Percentiles rank a stretch among this genome's conserved stretches.
phyloP scores from a whole-genome alignment of 2,113 vertebrate genomes.

The Brachionichthys hirsutus region DNA sequence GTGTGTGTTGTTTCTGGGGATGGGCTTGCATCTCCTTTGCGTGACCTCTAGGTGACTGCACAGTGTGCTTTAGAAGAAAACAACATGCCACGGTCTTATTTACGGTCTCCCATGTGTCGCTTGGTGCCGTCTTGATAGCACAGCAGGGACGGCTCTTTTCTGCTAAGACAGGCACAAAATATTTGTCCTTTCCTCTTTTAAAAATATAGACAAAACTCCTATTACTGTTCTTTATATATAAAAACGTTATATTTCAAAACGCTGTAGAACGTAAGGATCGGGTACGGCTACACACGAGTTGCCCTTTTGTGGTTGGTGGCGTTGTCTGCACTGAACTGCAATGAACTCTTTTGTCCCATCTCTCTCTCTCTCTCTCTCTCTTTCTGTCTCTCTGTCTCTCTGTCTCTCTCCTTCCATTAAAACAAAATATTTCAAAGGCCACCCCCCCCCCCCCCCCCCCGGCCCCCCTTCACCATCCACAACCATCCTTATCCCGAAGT shows the following conservation, averaged over 20 bases:
- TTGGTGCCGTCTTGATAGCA: slow-evolving; percentile 50
- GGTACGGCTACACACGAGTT: no score
- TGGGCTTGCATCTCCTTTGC: slow-evolving; percentile 60
- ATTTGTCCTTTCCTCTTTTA: slow-evolving; percentile 10
- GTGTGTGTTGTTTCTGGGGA: slow-evolving; percentile 22
- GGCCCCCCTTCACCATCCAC: slow-evolving; percentile 10
- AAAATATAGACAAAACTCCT: no score
- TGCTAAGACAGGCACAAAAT: slow-evolving; percentile 40
- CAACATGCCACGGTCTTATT: slow-evolving; percentile 73
- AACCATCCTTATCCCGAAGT: slow-evolving; percentile 45
- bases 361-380: neutral
- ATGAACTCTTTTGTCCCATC: slow-evolving; percentile 9
- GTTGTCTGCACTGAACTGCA: no score
- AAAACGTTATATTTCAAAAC: no score
- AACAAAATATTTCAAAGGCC: slow-evolving; percentile 39
- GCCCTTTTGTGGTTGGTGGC: no score
- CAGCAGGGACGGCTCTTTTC: slow-evolving; percentile 34
- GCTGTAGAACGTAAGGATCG: no score
- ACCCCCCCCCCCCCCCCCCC: neutral
- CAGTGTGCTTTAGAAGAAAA: slow-evolving; percentile 58
- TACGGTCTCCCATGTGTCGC: slow-evolving; percentile 58
- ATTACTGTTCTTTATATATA: no score
- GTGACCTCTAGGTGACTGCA: slow-evolving; percentile 59
- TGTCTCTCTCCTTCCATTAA: slow-evolving; percentile 1
- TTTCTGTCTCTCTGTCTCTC: slow-evolving; percentile 1